A percentile compares a stretch with the other conserved stretches of the same genome.
phyloP scores from a whole-genome alignment of 2,113 vertebrate species.

The Spizaetus ornatus region DNA sequence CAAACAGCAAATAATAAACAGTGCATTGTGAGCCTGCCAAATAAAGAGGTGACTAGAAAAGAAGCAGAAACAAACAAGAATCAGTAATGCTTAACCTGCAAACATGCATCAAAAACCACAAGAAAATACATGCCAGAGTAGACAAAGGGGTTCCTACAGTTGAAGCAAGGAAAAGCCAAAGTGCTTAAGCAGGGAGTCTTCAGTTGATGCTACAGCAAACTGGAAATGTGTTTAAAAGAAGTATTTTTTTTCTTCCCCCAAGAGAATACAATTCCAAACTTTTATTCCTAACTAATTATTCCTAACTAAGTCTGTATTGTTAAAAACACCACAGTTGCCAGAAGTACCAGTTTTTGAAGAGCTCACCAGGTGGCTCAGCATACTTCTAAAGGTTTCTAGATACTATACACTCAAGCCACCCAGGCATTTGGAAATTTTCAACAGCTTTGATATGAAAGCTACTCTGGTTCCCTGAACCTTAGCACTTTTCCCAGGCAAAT shows the following conservation, averaged over 20 bases:
- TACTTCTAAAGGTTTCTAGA: neutral
- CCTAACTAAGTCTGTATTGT: neutral
- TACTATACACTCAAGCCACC: neutral
- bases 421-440: neutral
- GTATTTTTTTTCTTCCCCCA: neutral
- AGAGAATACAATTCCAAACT: neutral
- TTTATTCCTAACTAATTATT: neutral
- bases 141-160: neutral
- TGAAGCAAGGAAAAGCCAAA: neutral
- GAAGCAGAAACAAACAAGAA: slow-evolving; percentile 28
- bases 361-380: neutral
- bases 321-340: neutral
- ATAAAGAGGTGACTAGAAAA: slow-evolving; percentile 91
- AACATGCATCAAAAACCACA: neutral
- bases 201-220: neutral
- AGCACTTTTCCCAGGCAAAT: neutral
- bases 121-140: neutral
- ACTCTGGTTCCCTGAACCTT: neutral
- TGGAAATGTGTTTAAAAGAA: neutral
- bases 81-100: neutral
- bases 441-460: neutral
- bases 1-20: slow-evolving; percentile 95
- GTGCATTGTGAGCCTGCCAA: slow-evolving; percentile 97
- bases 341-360: neutral
- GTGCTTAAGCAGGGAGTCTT: neutral